Base-by-base conservation (phyloP, 2,797 vertebrate genomes). In the Adrianichthys oophorus region DNA sequence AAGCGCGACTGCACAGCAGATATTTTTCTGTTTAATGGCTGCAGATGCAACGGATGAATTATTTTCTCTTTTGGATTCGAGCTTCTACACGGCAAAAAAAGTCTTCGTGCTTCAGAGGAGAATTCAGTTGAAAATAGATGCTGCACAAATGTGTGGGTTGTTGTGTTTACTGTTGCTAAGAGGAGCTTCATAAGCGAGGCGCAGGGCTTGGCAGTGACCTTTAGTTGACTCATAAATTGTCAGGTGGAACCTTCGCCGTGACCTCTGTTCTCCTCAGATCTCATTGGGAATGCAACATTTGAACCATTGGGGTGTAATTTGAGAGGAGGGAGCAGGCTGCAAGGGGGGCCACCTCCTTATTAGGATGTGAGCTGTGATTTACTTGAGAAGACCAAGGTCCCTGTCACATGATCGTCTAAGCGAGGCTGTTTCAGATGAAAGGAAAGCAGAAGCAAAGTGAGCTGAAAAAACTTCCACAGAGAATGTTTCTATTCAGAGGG, bases 221-320 rank as follows among this genome's bases (percentile, higher is more conserved):
- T 85, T 72, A 68, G 62, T 60, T 70, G 83, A 85, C 83, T 81
- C 71, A 43, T 78, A 82, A 82, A 85, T 74, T 61, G 74, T 64
- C 80, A 81, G 68, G 82, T 73, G 73, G 80, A 80, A 79, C 80
- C 73, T 75, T 87, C 75, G 82, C 78, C 79, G 59, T 8, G 59
- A 59, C 82, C 74, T 75, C 72, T 45, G 61, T 59, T 52, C 2
- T 18, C 68, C 71, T 45, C 48, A 54, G 56, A 71, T 87, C 81
- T 83, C 63, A 63, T 2, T 24, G 59, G 79, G 81, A 84, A 77
- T 23, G 61, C 65, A 67, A 68, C 85, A 81, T 85, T 87, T 78
- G 86, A 85, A 75, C 78, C 87, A 90, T 90, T 89, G 88, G 76
- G 68, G 65, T 76, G 89, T 86, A 89, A 90, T 88, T 61, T 80